Evolutionary conservation across 2,888 invertebrate genomes (phyloP).

Genomic region (Tyria jacobaeae): DNA sequence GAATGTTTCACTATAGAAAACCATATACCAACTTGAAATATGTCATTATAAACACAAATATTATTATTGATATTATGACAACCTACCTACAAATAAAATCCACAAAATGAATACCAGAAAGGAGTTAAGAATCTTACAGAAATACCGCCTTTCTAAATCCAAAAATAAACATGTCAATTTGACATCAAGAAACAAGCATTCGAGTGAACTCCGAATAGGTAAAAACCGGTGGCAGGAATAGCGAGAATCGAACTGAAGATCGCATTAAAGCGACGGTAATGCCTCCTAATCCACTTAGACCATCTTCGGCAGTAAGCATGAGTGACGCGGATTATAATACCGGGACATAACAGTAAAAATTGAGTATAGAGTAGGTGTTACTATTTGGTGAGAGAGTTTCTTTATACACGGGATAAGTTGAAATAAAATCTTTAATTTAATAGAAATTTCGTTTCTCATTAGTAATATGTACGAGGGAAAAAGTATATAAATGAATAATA

Average conservation of each 20-base stretch:
- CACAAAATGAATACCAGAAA: slow-evolving; percentile 1
- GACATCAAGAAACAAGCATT: slow-evolving; percentile 31
- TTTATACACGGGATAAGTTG: background rate
- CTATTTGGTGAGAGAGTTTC: slow-evolving; percentile 18
- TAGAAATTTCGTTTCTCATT: background rate
- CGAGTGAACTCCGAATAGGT: slow-evolving; percentile 45
- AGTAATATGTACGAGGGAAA: background rate
- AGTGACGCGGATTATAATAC: slow-evolving; percentile 75
- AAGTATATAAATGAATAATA: no score
- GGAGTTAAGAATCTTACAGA: slow-evolving; percentile 13
- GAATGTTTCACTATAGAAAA: background rate
- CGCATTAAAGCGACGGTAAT: slow-evolving; percentile 78
- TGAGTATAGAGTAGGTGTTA: slow-evolving; percentile 33
- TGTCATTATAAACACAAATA: slow-evolving; percentile 1
- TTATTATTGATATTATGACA: slow-evolving; percentile 1
- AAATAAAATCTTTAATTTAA: background rate
- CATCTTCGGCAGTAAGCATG: slow-evolving; percentile 75
- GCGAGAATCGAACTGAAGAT: slow-evolving; percentile 50
- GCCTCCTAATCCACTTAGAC: slow-evolving; percentile 77
- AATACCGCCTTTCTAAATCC: slow-evolving; percentile 13
- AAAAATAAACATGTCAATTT: slow-evolving; percentile 49
- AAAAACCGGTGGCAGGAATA: slow-evolving; percentile 50
- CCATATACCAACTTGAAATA: background rate
- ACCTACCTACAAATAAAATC: background rate
- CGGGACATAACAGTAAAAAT: slow-evolving; percentile 40